Evolutionary conservation across 2,888 invertebrate species (phyloP), one percentile per base, ranked within the genome.

Genomic region (Cryptus viduatorius): DNA sequence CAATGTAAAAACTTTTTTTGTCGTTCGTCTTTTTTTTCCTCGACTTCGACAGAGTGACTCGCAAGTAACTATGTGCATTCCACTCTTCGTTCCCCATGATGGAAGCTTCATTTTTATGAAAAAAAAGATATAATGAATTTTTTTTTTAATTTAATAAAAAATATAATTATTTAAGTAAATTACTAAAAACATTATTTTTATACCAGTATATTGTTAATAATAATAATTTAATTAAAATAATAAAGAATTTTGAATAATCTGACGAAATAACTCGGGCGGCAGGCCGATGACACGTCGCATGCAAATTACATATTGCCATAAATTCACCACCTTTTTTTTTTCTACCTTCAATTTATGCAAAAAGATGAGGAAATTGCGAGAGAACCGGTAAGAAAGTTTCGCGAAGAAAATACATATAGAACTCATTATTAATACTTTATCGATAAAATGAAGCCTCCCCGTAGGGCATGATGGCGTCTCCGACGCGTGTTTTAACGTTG

Each of bases 401-500:
- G 59, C 48, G 67, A 82, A 82, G 48, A 12, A 71, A 12, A 16
- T 46, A 56, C 37, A 67, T 44, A 53, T 71, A 71, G 37, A 1
- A 19, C 10, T 10, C 19, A 56, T 56, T 56, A 56, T 56, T 56
- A 56, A 56, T 56, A 31, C n/a, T 31, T 14, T 73, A 61, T 59
- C 12, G 59, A 73, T 59, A n/a, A n/a, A 16, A 24, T 7, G 3
- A 19, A 1, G 8, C 16, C n/a, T 10, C 19, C 31, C 16, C 37
- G 16, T 24, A 16, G 3, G n/a, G 46, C 16, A 73, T 24, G 44
- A n/a, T 59, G 46, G 29, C 16, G 1, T n/a, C 24, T n/a, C 59
- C 12, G 14, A 29, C 31, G 50, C 31, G 46, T 29, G 67, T 42
- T 12, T 31, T 16, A 42, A 7, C 73, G 46, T 46, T 68, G 37